Evolutionary conservation across 2,888 invertebrate genomes (phyloP).

Genomic region (Parapristionchus giblindavisi): DNA sequence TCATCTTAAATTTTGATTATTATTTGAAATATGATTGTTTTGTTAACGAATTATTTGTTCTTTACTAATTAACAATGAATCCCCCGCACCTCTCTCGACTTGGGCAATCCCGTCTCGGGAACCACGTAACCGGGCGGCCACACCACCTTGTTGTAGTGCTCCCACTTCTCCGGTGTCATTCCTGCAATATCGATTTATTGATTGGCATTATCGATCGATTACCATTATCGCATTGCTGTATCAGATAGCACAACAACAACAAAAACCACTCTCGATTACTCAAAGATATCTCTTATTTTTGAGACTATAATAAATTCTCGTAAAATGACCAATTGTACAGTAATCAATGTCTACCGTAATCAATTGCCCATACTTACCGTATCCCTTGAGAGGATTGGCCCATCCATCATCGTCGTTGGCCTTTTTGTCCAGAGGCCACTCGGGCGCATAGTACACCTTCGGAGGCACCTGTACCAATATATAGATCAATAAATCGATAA

Average conservation of each 20-base stretch:
- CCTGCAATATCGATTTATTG: constrained; percentile 31
- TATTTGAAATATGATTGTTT: too few species aligned
- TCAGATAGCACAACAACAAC: too few species aligned
- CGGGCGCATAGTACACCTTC: constrained; percentile 64
- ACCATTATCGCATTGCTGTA: too few species aligned
- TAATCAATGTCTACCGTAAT: background rate
- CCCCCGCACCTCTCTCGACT: constrained; percentile 54
- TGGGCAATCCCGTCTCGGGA: constrained; percentile 67
- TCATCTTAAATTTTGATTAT: too few species aligned
- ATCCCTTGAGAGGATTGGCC: constrained; percentile 55
- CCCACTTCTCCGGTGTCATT: constrained; percentile 69
- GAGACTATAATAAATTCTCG: background rate
- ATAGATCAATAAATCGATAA: background rate
- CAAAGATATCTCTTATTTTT: background rate
- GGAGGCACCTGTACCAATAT: constrained; percentile 37
- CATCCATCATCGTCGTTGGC: constrained; percentile 57
- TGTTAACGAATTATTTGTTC: too few species aligned
- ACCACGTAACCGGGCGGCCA: constrained; percentile 68
- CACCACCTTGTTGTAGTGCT: constrained; percentile 68
- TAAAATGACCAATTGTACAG: too few species aligned
- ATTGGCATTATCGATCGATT: background rate
- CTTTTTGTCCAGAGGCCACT: constrained; percentile 63
- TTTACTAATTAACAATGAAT: too few species aligned
- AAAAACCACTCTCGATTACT: background rate
- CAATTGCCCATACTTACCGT: constrained; percentile 49